These are phyloP conservation scores for Melinaea marsaeus DNA, from an alignment of 2,888 invertebrate species.

Conservation along the genomic window DNA sequence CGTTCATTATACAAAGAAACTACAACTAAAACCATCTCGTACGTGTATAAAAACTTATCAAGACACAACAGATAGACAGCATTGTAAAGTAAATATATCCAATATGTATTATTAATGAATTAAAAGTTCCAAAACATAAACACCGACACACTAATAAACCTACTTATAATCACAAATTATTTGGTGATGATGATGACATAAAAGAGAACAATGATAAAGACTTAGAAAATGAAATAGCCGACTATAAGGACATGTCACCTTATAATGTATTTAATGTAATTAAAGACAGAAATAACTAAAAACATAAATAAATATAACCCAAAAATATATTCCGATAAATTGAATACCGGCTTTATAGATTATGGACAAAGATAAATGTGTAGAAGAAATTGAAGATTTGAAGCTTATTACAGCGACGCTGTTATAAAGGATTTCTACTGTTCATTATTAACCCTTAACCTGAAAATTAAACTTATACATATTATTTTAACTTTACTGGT, in stretches of 20 bases:
- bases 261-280: too few species aligned
- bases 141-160: constrained; percentile 39
- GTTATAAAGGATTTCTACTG: constrained; percentile 42
- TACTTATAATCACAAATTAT: constrained; percentile 29
- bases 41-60: constrained; percentile 41
- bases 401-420: constrained; percentile 36
- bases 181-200: constrained; percentile 31
- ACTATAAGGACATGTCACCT: constrained; percentile 18
- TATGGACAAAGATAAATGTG: constrained; percentile 33
- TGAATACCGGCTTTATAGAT: constrained; percentile 24
- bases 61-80: constrained; percentile 36
- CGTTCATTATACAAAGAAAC: constrained; percentile 9
- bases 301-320: constrained; percentile 7
- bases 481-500: constrained; percentile 1
- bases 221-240: constrained; percentile 19
- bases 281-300: constrained; percentile 23
- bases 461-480: constrained; percentile 8
- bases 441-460: constrained; percentile 27
- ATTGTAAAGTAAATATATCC: constrained; percentile 31
- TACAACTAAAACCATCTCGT: constrained; percentile 35
- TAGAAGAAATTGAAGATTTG: constrained; percentile 38
- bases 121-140: constrained; percentile 40
- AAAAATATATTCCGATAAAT: constrained; percentile 14
- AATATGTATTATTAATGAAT: constrained; percentile 37
- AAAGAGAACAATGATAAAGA: constrained; percentile 39